Evolutionary conservation across 2,797 vertebrate species (phyloP).

Genomic region (Morus bassanus): DNA sequence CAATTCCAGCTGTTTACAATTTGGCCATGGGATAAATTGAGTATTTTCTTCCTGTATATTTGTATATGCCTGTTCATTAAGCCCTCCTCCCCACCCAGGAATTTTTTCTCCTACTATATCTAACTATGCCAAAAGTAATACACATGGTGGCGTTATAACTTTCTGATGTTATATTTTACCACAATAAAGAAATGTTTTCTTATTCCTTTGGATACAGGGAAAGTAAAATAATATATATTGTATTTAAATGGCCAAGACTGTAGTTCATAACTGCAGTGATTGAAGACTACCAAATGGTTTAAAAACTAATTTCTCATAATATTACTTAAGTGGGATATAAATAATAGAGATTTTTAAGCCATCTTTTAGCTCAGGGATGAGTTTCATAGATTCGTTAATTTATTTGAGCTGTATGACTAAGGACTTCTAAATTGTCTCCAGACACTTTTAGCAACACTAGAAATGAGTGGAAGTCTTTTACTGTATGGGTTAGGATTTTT

Average conservation of each 20-base stretch:
- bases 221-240: background rate
- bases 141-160: background rate
- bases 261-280: background rate
- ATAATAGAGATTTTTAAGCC: background rate
- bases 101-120: background rate
- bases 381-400: background rate
- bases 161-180: background rate
- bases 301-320: background rate
- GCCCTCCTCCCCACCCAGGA: rapidly evolving
- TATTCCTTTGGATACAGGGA: background rate
- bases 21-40: background rate
- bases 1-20: background rate
- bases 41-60: background rate
- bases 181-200: background rate
- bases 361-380: background rate
- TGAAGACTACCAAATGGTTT: background rate
- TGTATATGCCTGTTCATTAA: background rate
- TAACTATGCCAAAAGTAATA: background rate
- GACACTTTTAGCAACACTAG: background rate
- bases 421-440: background rate
- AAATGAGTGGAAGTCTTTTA: background rate
- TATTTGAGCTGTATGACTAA: background rate
- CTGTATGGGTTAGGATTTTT: background rate
- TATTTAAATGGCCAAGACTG: background rate
- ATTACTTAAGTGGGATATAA: background rate